Evolutionary conservation across 1,140 invertebrate genomes (phyloP).

Genomic region (Eciton burchellii): DNA sequence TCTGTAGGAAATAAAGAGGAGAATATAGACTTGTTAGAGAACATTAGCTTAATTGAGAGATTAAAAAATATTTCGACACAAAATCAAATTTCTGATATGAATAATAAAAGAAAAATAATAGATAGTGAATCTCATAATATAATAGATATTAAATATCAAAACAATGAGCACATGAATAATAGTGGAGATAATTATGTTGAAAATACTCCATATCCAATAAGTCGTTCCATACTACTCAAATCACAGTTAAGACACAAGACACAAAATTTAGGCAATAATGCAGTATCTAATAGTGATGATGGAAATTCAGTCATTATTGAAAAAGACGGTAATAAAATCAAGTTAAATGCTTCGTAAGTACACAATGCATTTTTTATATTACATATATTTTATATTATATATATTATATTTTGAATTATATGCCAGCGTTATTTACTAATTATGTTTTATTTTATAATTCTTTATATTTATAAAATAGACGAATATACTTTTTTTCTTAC

Average conservation of each 20-base stretch:
- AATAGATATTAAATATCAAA: not conserved
- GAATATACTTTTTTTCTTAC: not conserved
- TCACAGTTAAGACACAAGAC: conserved; percentile 38
- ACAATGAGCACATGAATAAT: not conserved
- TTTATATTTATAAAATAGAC: not conserved
- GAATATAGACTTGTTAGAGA: conserved; percentile 15
- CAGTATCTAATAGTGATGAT: too few species aligned
- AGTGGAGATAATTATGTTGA: conserved; percentile 13
- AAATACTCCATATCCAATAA: conserved; percentile 52
- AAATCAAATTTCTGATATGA: not conserved
- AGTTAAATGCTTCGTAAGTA: conserved; percentile 47
- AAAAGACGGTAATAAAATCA: not conserved
- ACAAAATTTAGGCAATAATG: not conserved
- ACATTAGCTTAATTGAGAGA: conserved; percentile 50
- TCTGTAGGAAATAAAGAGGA: conserved; percentile 6
- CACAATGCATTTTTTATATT: too few species aligned
- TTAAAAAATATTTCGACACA: conserved; percentile 24
- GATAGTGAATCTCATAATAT: not conserved
- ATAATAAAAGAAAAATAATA: not conserved
- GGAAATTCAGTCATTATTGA: not conserved
- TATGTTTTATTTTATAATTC: not conserved
- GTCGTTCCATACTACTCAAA: conserved; percentile 31
- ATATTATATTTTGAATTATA: not conserved
- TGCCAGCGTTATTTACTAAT: conserved; percentile 4
- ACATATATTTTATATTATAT: not conserved